Percentiles rank a stretch among this genome's conserved stretches.
Conservation (phyloP, 2,113 vertebrate species). For the Dipodomys merriami region DNA sequence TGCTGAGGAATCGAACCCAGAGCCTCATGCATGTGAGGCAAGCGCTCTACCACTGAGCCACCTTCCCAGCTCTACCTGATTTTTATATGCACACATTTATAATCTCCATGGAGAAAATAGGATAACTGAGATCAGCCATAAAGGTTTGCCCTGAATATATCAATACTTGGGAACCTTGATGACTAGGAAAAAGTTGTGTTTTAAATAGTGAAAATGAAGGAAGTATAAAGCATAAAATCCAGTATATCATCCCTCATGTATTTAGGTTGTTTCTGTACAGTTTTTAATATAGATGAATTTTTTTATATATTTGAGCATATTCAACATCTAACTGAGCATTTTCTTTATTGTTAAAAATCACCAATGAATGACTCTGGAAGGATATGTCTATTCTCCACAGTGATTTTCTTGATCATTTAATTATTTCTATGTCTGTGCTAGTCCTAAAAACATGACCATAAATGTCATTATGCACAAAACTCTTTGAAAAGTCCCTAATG, state of each 20-base stretch:
- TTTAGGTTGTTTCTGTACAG: neutral
- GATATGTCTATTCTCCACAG: neutral
- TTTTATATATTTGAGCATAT: neutral
- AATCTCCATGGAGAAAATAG: neutral
- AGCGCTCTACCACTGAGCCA: too few relatives aligned
- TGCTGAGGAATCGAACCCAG: too few relatives aligned
- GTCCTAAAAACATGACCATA: neutral
- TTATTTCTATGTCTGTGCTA: constrained; percentile 27
- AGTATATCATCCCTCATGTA: neutral
- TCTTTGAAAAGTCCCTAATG: neutral
- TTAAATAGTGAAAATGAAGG: neutral
- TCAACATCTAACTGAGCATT: neutral
- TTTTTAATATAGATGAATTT: neutral
- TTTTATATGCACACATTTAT: neutral
- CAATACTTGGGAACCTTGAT: neutral
- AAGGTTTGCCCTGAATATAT: neutral
- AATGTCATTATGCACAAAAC: neutral
- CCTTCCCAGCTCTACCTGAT: neutral
- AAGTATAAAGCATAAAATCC: neutral
- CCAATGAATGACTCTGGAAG: neutral
- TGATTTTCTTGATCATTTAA: neutral
- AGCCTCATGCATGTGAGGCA: too few relatives aligned
- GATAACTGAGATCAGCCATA: neutral
- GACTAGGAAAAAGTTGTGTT: neutral
- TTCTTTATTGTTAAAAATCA: neutral